phyloP scores from a whole-genome alignment of 2,797 vertebrate genomes.

The Sylvilagus floridanus region DNA sequence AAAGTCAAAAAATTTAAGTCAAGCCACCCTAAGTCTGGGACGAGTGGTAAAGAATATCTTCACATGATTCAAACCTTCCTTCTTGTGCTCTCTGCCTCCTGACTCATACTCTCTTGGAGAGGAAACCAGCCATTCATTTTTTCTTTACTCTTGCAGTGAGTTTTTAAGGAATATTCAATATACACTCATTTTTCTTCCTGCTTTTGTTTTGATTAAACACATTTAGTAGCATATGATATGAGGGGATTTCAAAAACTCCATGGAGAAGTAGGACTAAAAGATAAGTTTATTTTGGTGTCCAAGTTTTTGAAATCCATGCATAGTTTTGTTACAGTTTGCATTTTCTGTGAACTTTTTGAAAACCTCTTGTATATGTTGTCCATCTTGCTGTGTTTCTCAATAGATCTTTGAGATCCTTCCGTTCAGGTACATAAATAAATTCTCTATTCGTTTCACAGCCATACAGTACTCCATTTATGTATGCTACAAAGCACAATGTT shows the following conservation, averaged over 20 bases:
- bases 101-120: neutral
- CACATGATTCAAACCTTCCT: neutral
- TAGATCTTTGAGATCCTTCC: neutral
- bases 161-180: neutral
- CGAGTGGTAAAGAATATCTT: neutral
- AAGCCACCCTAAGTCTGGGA: too few relatives aligned
- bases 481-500: neutral
- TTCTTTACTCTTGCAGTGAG: neutral
- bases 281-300: too few relatives aligned
- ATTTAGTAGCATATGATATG: too few relatives aligned
- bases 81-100: neutral
- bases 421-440: neutral
- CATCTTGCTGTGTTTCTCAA: neutral
- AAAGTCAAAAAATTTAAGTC: too few relatives aligned
- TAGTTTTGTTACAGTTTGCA: too few relatives aligned
- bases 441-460: neutral
- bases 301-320: too few relatives aligned
- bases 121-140: neutral
- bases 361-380: neutral
- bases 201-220: neutral
- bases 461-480: neutral
- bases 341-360: too few relatives aligned
- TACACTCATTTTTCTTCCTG: neutral
- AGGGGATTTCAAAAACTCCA: too few relatives aligned
- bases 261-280: too few relatives aligned